Evolutionary conservation across 2,888 invertebrate genomes (phyloP).

Genomic region (Lasius fuliginosus): DNA sequence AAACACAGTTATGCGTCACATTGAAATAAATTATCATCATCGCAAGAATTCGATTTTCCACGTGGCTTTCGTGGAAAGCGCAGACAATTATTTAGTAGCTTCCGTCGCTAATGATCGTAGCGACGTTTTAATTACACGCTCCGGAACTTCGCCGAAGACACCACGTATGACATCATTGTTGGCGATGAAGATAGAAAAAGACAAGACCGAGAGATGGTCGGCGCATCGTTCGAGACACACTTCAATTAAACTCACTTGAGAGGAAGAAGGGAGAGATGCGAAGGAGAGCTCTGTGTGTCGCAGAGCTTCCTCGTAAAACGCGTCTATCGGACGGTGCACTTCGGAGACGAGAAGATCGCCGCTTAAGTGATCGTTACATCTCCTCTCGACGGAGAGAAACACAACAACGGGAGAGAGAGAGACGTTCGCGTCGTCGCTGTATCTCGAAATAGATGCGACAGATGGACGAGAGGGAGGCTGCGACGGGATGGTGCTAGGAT

Average conservation of each 20-base stretch:
- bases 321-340: conserved; percentile 50
- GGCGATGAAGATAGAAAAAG: neutral
- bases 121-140: conserved; percentile 33
- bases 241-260: conserved; percentile 81
- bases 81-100: conserved; percentile 39
- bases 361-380: conserved; percentile 64
- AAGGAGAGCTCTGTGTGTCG: conserved; percentile 42
- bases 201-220: conserved; percentile 46
- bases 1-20: neutral
- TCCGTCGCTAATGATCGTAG: conserved; percentile 32
- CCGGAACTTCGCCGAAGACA: conserved; percentile 64
- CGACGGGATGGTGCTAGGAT: conserved; percentile 54
- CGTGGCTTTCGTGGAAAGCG: conserved; percentile 26
- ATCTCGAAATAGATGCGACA: conserved; percentile 66
- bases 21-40: conserved; percentile 3
- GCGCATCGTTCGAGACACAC: conserved; percentile 69
- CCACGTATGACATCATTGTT: conserved; percentile 67
- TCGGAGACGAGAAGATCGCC: conserved; percentile 42
- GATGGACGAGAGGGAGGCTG: conserved; percentile 17
- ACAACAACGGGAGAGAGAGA: conserved; percentile 9
- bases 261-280: conserved; percentile 58
- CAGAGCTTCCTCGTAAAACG: conserved; percentile 63
- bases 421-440: conserved; percentile 20
- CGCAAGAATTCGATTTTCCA: conserved; percentile 31
- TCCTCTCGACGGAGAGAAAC: neutral